phyloP scores from a whole-genome alignment of 2,888 invertebrate species.

The Poecilus cupreus region DNA sequence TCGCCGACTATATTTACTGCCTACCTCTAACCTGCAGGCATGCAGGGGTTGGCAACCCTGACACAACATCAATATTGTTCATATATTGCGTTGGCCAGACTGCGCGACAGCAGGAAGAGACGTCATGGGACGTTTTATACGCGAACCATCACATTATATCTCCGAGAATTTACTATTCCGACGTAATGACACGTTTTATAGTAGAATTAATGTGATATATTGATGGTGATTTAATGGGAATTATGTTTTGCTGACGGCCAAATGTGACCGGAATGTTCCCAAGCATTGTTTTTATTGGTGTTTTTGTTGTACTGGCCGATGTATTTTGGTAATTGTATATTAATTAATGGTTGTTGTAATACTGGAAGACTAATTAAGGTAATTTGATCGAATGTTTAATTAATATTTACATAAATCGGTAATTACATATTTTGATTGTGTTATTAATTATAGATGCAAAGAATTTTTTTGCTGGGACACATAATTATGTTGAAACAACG shows the following conservation, averaged over 20 bases:
- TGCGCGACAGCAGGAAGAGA: neutral
- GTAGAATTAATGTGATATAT: slow-evolving; percentile 18
- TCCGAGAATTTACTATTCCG: neutral
- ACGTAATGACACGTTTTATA: neutral
- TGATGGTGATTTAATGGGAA: slow-evolving; percentile 30
- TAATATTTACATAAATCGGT: slow-evolving; percentile 26
- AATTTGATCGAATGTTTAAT: slow-evolving; percentile 22
- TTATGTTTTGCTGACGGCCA: slow-evolving; percentile 23
- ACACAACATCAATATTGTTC: slow-evolving; percentile 20
- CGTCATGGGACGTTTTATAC: slow-evolving; percentile 4
- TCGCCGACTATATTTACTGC: neutral
- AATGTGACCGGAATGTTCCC: neutral
- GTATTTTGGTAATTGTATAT: slow-evolving; percentile 12
- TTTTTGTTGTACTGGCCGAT: neutral
- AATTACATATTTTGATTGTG: slow-evolving; percentile 20
- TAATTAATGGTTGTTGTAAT: slow-evolving; percentile 16
- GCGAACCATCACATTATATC: neutral
- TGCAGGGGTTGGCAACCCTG: slow-evolving; percentile 7
- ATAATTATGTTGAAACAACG: neutral
- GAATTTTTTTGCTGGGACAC: neutral
- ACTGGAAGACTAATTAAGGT: slow-evolving; percentile 3
- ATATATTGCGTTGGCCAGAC: slow-evolving; percentile 20
- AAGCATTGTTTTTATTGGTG: slow-evolving; percentile 12
- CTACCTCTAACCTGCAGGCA: neutral
- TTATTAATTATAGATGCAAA: slow-evolving; percentile 23